Base-by-base conservation (phyloP, 2,888 invertebrate genomes). In the Agrochola lota region DNA sequence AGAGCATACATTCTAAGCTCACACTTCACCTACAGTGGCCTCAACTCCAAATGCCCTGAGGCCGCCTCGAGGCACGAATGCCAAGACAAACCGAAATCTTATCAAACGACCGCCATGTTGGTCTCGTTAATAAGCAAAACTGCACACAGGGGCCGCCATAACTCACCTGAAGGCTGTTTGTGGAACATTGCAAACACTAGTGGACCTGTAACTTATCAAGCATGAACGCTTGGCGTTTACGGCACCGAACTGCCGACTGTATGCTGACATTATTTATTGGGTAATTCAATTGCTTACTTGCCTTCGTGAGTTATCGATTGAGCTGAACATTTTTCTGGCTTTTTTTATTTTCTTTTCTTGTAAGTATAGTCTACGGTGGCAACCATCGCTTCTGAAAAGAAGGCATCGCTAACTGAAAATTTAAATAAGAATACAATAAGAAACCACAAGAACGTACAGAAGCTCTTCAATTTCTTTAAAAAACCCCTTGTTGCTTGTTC, bases 21-120 rank as follows among this genome's bases (percentile, higher is more conserved):
- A 35, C 77, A 74, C 75, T 69, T 74, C 78, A 78, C 85, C 79
- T 87, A 83, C 81, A 90, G 91, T 92, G 90, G 94, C 91, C 94
- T 94, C 89, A 94, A 92, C 93, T 92, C 89, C 91, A 95, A 96
- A 96, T 96, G 93, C 96, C 94, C 93, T 87, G 91, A 91, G 93
- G 91, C 92, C 91, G 93, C 94, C 94, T 90, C 92, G 84, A 93
- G 96, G 96, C 96, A 96, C 96, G 96, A 94, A 95, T 93, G 91
- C 94, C 95, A 96, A 96, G 96, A 96, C 96, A 95, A 96, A 95
- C 96, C 94, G 88, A 95, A 96, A 96, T 96, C 96, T 96, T 96
- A 96, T 94, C 96, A 95, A 94, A 92, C 94, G 93, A 89, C 93
- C 91, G 95, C 96, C 95, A 94, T 95, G 93, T 95, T 96, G 94